These are phyloP conservation scores for Trididemnum clinides DNA, from an alignment of 23 tunicate species.

Conservation along the genomic window DNA sequence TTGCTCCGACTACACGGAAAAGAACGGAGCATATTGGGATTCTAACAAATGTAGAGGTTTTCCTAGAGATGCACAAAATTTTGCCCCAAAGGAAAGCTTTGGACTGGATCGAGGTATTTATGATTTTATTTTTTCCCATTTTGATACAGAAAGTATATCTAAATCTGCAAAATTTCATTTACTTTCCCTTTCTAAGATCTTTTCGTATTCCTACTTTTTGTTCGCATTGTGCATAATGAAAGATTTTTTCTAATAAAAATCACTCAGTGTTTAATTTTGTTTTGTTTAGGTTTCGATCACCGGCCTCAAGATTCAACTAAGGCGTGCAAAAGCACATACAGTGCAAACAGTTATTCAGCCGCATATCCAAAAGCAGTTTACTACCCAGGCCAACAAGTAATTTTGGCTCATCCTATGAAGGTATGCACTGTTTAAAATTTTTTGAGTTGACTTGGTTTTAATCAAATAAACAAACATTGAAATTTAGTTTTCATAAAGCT, in stretches of 20 bases:
- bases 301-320: slow-evolving; percentile 29
- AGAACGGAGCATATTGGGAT: slow-evolving; percentile 80
- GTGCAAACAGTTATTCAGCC: slow-evolving; percentile 7
- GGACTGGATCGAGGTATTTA: slow-evolving; percentile 76
- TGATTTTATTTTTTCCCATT: background rate
- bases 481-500: no score
- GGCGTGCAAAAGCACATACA: slow-evolving; percentile 38
- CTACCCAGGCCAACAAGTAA: slow-evolving; percentile 93
- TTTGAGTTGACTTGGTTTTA: no score
- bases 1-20: slow-evolving; percentile 84
- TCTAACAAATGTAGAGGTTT: slow-evolving; percentile 74
- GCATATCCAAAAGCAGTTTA: slow-evolving; percentile 75
- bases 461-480: no score
- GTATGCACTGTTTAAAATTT: no score
- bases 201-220: no score
- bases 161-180: no score
- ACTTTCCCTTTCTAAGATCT: no score
- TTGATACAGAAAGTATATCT: no score
- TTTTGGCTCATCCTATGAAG: slow-evolving; percentile 98
- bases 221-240: no score
- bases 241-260: no score
- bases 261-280: no score
- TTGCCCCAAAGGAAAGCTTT: slow-evolving; percentile 52
- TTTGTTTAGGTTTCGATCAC: slow-evolving; percentile 66
- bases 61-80: slow-evolving; percentile 54